Evolutionary conservation across 2,113 vertebrate genomes (phyloP).

Genomic region (Callipepla californica): DNA sequence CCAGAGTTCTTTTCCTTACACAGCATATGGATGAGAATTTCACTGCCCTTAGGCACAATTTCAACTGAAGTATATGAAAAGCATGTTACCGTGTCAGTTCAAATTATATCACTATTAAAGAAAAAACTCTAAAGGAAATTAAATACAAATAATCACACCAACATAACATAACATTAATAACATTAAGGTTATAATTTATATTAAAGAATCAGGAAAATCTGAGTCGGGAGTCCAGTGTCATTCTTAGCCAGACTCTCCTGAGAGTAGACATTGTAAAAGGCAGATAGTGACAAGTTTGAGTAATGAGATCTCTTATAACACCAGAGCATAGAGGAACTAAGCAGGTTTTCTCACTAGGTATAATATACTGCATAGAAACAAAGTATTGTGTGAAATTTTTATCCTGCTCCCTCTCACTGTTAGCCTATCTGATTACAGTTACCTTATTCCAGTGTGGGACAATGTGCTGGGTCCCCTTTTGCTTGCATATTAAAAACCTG

Average conservation of each 20-base stretch:
- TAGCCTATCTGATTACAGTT: background rate
- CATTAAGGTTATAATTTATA: conserved; percentile 60
- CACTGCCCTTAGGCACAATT: conserved; percentile 60
- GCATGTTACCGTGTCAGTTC: conserved; percentile 68
- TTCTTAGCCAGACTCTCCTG: background rate
- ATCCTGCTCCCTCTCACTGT: background rate
- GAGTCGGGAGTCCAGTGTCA: conserved; percentile 21
- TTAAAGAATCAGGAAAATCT: conserved; percentile 42
- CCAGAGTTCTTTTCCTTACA: conserved; percentile 20
- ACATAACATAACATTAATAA: conserved; percentile 60
- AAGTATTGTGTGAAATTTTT: background rate
- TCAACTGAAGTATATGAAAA: conserved; percentile 72
- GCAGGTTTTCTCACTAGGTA: background rate
- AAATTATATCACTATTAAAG: conserved; percentile 68
- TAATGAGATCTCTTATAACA: background rate
- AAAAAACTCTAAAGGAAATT: conserved; percentile 64
- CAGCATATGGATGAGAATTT: conserved; percentile 59
- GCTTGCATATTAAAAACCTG: background rate
- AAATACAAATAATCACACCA: conserved; percentile 70
- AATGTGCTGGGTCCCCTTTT: background rate
- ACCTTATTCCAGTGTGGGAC: background rate
- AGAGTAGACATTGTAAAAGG: conserved; percentile 51
- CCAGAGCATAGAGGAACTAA: background rate
- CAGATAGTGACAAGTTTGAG: conserved; percentile 46
- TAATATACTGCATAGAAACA: background rate